Evolutionary conservation across 1,140 invertebrate genomes (phyloP).

Genomic region (Schmidtea mediterranea): DNA sequence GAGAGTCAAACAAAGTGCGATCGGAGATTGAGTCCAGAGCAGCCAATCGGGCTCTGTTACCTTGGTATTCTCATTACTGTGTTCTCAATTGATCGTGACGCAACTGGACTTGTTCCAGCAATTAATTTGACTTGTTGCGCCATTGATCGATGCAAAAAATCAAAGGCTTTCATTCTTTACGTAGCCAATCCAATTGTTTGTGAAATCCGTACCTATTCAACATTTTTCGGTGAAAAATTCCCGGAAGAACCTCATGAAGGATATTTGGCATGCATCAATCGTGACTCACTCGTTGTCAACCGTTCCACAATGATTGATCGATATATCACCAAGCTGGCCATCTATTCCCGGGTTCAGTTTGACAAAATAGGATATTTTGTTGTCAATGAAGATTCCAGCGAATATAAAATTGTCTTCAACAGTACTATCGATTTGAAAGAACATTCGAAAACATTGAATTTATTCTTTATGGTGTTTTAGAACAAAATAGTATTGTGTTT

Average conservation of each 20-base stretch:
- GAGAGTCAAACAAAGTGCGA: constrained; percentile 52
- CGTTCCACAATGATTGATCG: constrained; percentile 72
- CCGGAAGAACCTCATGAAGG: constrained; percentile 1
- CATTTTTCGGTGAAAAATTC: constrained; percentile 29
- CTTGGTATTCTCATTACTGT: constrained; percentile 52
- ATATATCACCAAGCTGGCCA: constrained; percentile 39
- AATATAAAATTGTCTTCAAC: constrained; percentile 56
- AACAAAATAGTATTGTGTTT: too few species aligned
- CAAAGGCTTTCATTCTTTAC: constrained; percentile 97
- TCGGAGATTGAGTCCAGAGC: constrained; percentile 50
- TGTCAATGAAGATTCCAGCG: constrained; percentile 55
- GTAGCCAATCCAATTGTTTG: constrained; percentile 44
- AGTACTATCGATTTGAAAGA: constrained; percentile 72
- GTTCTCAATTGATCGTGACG: constrained; percentile 34
- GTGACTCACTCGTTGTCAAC: constrained; percentile 49
- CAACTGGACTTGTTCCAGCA: constrained; percentile 6
- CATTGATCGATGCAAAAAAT: constrained; percentile 35
- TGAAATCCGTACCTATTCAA: constrained; percentile 64
- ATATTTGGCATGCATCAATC: constrained; percentile 1
- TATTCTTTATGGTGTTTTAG: too few species aligned
- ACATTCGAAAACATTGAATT: too few species aligned
- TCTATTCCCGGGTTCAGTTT: constrained; percentile 74
- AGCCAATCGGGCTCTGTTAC: constrained; percentile 66
- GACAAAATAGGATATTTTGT: constrained; percentile 84
- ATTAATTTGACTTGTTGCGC: constrained; percentile 10